Percentiles rank a stretch among this genome's conserved stretches.
Conservation (phyloP, 2,113 vertebrate genomes). For the Petroica traversi region DNA sequence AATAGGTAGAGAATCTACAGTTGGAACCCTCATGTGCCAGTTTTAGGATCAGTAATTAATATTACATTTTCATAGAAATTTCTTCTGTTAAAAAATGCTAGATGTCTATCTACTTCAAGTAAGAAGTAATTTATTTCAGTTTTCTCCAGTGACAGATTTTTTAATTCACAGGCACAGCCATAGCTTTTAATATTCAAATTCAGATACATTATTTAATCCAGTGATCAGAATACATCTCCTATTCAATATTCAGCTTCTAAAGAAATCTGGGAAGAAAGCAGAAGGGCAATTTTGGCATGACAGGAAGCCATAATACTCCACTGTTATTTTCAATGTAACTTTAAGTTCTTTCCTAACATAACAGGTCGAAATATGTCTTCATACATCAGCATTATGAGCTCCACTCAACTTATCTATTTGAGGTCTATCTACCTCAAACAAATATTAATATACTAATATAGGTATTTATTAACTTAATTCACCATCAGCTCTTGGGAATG, state of each 20-base stretch:
- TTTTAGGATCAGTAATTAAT: neutral
- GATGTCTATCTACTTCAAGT: neutral
- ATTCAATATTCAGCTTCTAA: neutral
- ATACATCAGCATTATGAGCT: neutral
- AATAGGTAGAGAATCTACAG: neutral
- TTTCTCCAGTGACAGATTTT: neutral
- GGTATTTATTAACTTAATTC: neutral
- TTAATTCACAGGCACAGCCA: accelerated
- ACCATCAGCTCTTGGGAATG: neutral
- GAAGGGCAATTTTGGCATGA: neutral
- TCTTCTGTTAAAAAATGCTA: neutral
- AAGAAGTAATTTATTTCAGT: neutral
- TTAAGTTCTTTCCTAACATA: neutral
- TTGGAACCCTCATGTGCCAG: neutral
- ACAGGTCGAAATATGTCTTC: neutral
- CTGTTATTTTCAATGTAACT: neutral
- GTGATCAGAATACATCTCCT: neutral
- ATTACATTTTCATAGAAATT: neutral
- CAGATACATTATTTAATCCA: neutral
- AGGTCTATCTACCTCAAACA: neutral
- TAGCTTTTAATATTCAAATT: neutral
- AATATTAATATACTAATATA: neutral
- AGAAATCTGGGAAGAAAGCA: neutral
- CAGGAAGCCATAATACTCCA: neutral
- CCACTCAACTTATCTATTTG: neutral